phyloP scores from a whole-genome alignment of 2,888 invertebrate species.

The Drosophila mimica region DNA sequence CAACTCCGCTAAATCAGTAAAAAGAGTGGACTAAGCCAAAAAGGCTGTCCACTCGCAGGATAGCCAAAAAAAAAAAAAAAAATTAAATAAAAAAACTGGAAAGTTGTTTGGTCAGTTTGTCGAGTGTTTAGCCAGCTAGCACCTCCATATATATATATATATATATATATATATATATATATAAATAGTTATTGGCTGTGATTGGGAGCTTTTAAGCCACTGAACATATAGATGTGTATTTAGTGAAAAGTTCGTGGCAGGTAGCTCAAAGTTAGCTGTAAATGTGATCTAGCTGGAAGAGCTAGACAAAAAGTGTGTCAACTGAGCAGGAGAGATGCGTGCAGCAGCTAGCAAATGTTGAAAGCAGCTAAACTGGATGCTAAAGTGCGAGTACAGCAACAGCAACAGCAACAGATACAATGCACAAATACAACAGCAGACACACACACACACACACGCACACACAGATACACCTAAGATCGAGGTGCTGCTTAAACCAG shows the following conservation, averaged over 20 bases:
- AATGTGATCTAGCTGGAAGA: slow-evolving; percentile 36
- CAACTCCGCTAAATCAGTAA: slow-evolving; percentile 65
- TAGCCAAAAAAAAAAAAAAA: slow-evolving; percentile 23
- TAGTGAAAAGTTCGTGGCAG: slow-evolving; percentile 12
- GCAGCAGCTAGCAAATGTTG: slow-evolving; percentile 34
- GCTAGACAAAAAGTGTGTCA: slow-evolving; percentile 67
- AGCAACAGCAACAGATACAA: not conserved
- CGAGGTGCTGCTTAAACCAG: slow-evolving; percentile 3
- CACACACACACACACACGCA: not conserved
- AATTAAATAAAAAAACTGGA: slow-evolving; percentile 73
- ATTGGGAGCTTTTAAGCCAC: not conserved
- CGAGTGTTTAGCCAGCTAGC: slow-evolving; percentile 19
- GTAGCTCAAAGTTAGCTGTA: slow-evolving; percentile 19
- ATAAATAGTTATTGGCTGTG: not conserved
- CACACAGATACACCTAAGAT: not conserved
- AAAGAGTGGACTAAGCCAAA: slow-evolving; percentile 45
- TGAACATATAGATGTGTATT: not conserved
- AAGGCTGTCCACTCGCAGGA: slow-evolving; percentile 43
- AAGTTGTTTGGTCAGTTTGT: slow-evolving; percentile 80
- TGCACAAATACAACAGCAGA: slow-evolving; percentile 2
- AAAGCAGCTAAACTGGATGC: slow-evolving; percentile 41
- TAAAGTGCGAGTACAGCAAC: slow-evolving; percentile 15
- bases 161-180: slow-evolving; percentile 5
- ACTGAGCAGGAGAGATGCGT: slow-evolving; percentile 56
- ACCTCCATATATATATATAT: slow-evolving; percentile 3